Base-by-base conservation (phyloP, 2,888 invertebrate genomes). In the Mythimna albipuncta region DNA sequence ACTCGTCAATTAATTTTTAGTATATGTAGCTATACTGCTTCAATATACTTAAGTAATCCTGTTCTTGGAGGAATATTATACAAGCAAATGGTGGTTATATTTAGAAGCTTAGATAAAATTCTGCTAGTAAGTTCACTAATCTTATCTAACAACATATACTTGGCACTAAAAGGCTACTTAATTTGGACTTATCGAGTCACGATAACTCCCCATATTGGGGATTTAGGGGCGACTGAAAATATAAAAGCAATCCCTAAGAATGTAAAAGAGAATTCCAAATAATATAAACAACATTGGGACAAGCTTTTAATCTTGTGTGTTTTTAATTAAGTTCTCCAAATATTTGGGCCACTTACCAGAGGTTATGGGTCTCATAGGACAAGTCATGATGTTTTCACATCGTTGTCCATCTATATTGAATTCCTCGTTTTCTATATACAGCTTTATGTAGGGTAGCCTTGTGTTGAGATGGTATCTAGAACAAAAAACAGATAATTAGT, bases 331-430 rank as follows among this genome's bases (percentile, higher is more conserved):
- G 57, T 61, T 62, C 21, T 64, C 5, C 64, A 80, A 82, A 82
- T 74, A 82, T 65, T 81, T 77, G 73, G 44, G 26, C 57, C 38
- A 84, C 93, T 94, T 90, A 97, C 97, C 98, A 69, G 98, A 98
- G 16, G 98, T 98, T 81, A 99, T 98, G 13, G 98, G 98, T 83
- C 99, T 97, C 98, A 99, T 99, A 38, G 99, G 99, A 89, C 99
- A 99, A 0, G 99, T 98, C 98, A 99, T 99, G 87, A 99, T 98
- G 93, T 99, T 99, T 94, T 99, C 99, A 91, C 99, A 99, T 70
- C 99, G 97, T 90, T 99, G 99, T 1, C 99, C 99, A 88, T 99
- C 99, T 86, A 99, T 98, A 92, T 99, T 99, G 95, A 99, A 99
- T 93, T 99, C 98, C 92, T 99, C 98, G 92, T 99, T 99, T 93